Base-by-base conservation (phyloP, 92 coral and sea anemone genomes). In the Meandrina meandrites region DNA sequence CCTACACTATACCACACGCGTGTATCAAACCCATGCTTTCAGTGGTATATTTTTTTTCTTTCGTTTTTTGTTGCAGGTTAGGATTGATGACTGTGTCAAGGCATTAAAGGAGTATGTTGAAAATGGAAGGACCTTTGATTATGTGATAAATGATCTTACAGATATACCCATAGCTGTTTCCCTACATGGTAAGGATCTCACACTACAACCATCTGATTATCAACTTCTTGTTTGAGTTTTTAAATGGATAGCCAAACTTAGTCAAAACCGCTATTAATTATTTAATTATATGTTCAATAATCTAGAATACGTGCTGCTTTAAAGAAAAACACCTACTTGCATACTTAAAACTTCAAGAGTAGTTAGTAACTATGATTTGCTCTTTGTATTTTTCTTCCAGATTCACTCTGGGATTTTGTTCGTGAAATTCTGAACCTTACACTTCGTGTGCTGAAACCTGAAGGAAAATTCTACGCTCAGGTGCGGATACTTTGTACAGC, bases 141-240 rank as follows among this genome's bases (percentile, higher is more conserved):
- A 87, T 83, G 88, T 93, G 14, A 81, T 93, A 78, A 93, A 93
- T 80, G 95, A 93, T 64, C 88, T 93, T 37, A 93, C 95, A 19
- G 95, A 93, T 62, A 77, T 84, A 56, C 95, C 95, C 11, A 81
- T 86, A 34, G 16, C 82, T 50, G 86, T 72, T 8, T 86, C 87
- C 4, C 75, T 68, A 13, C 89, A 84, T 75, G 93, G 95, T 93
- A 81, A 34, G 84, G 42, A 31, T 40, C 1, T 5, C 22, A 35
- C 9, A 31, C 0, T 37, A 8, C 27, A 74, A 73, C 10, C 9
- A 7, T 18, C 81, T 70, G 13, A 12, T 3, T 21, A 19, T 69
- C 12, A 32, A 69, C 75, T 4, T 36, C 1, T 30, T 62, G 28
- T 68, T 68, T 27, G n/a, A 68, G 14, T n/a, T 11, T 68, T 68